A percentile compares a stretch with the other conserved stretches of the same genome.
phyloP scores from a whole-genome alignment of 2,888 invertebrate species.

The Clanis bilineata region DNA sequence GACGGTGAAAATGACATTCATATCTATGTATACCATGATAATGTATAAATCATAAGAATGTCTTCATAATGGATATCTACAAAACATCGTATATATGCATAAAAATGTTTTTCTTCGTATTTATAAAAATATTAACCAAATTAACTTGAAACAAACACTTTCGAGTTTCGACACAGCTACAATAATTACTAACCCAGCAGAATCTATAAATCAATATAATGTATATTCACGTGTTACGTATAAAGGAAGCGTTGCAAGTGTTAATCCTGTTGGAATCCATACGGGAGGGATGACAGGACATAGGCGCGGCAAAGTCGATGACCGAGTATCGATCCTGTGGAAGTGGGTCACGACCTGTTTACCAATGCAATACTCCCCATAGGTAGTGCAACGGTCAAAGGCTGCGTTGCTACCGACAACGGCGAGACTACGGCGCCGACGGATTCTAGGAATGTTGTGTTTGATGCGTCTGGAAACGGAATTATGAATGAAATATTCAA shows the following conservation, averaged over 20 bases:
- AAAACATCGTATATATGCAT: too few species aligned
- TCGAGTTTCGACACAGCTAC: not conserved
- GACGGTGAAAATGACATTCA: not conserved
- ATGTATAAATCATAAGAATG: too few species aligned
- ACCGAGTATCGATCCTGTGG: constrained; percentile 78
- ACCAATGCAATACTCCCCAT: constrained; percentile 67
- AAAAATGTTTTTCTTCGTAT: too few species aligned
- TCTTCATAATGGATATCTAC: too few species aligned
- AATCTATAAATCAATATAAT: not conserved
- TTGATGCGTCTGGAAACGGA: not conserved
- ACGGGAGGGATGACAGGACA: constrained; percentile 34
- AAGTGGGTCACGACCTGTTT: constrained; percentile 79
- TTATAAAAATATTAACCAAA: too few species aligned
- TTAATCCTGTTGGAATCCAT: constrained; percentile 34
- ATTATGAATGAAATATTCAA: constrained; percentile 1
- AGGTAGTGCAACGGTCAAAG: constrained; percentile 53
- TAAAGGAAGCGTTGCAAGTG: constrained; percentile 27
- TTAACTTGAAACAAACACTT: not conserved
- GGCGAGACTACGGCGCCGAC: not conserved
- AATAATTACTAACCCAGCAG: not conserved
- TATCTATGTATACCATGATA: too few species aligned
- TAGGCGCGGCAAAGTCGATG: constrained; percentile 71
- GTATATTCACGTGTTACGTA: not conserved
- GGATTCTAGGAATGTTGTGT: constrained; percentile 1
- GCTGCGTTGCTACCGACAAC: not conserved